Conservation (phyloP, 2,113 vertebrate species). For the Panurus biarmicus region DNA sequence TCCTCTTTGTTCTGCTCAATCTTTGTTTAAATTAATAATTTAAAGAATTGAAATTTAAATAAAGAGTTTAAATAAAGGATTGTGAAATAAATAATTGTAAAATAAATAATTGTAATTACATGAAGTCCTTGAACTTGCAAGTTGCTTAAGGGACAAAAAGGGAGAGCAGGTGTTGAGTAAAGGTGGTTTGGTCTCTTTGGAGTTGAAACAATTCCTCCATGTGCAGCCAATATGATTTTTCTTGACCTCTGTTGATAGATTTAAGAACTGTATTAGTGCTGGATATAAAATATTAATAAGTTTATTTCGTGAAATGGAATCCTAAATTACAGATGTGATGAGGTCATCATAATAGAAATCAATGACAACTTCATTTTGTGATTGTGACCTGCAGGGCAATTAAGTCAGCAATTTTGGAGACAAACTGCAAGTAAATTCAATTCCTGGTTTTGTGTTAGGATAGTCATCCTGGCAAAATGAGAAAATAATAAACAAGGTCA, state of each 20-base stretch:
- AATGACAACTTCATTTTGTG: neutral
- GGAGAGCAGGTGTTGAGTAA: neutral
- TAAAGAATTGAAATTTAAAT: neutral
- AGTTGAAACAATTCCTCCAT: neutral
- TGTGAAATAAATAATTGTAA: neutral
- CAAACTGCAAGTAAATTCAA: neutral
- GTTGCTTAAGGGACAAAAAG: neutral
- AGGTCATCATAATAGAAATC: conserved; percentile 7
- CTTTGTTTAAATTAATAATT: neutral
- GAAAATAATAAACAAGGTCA: neutral
- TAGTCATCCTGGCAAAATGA: neutral
- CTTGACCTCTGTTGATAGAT: neutral
- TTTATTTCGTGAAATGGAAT: conserved; percentile 35
- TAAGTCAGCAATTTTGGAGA: neutral
- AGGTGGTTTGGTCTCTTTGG: neutral
- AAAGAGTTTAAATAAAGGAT: neutral
- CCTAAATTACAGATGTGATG: neutral
- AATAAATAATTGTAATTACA: neutral
- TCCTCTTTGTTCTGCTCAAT: neutral
- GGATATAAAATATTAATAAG: neutral
- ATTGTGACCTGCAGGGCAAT: neutral
- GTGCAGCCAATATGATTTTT: neutral
- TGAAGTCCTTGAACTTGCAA: neutral
- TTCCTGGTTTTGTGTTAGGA: neutral
- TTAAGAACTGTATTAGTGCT: neutral